Evolutionary conservation across 2,113 vertebrate species (phyloP), one percentile per base, ranked within the genome.

Genomic region (Gymnobelideus leadbeateri): DNA sequence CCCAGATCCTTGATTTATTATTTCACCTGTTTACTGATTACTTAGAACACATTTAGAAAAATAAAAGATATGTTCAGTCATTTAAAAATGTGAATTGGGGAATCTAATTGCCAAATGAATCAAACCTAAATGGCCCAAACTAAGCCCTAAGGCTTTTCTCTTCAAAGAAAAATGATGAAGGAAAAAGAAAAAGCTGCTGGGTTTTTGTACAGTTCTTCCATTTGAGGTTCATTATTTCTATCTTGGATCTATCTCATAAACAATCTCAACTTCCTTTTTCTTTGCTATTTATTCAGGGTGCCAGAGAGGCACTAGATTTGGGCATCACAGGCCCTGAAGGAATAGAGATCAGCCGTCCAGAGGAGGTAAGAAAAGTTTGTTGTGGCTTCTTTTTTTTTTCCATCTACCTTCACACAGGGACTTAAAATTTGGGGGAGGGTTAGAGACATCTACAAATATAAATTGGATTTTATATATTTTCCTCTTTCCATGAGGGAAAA

Each of bases 261-360:
- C 25, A 90, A 90, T 68, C 31, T 92, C 91, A 7, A 0, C 57
- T 96, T 90, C 90, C 49, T 95, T 89, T 68, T 90, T 89, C 94
- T 54, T 95, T 90, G 14, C 51, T 90, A 0, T 94, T 54, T 95
- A 37, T 90, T 92, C 97, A 99, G 99, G 99, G 99, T 92, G 99
- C 99, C 0, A 99, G 99, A 96, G 99, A 99, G 94, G 99, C 99
- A 0, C 96, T 99, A 97, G 99, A 99, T 91, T 97, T 99, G 97
- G 99, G 99, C 91, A 99, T 99, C 98, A 99, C 98, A 0, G 99
- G 99, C 21, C 99, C 99, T 0, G 99, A 99, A 98, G 99, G 99
- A 92, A 99, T 99, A 3, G 99, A 99, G 98, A 99, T 99, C 98
- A 99, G 99, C 98, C 98, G 99, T 92, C 99, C 99, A 0, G 99